Evolutionary conservation across 2,797 vertebrate genomes (phyloP), one percentile per base, ranked within the genome.

Genomic region (Semaprochilodus insignis): DNA sequence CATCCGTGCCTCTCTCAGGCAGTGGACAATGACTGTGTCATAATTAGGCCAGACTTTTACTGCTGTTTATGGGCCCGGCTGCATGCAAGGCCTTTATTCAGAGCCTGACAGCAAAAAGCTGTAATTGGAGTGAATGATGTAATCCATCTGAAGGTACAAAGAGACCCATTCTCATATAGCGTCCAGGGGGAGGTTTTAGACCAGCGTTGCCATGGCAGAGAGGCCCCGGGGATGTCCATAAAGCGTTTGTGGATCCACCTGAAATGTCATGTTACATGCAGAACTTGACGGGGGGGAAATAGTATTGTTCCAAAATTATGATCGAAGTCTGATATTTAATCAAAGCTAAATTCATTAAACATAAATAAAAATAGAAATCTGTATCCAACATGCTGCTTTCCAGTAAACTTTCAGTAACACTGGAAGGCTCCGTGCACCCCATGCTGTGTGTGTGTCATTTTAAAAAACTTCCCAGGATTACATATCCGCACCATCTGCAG

Each of bases 41-140:
- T 73, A 85, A 85, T 66, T 77, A 74, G 57, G 34, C 19, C 16
- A 48, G 51, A 44, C 74, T 27, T 71, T 57, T 55, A 13, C 70
- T 80, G 57, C 4, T 69, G 77, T 70, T 82, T 62, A 72, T 82
- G 73, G 74, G 23, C 15, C 36, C 36, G 74, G 66, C 54, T 27
- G 77, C 55, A 27, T 60, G 34, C 34, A 25, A 62, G 55, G 4
- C 57, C 72, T 78, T 78, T 78, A 19, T 52, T 81, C 79, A 25
- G 60, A 59, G 55, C 67, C 63, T 63, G 74, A 81, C 31, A 13
- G 65, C n/a, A 62, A 74, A 83, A 69, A 69, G 34, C 73, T 79
- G 52, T 86, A 85, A 85, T 83, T 77, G 75, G 62, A 31, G 66
- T 21, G 57, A 81, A 77, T 86, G 81, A 86, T 85, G 83, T 80